These are phyloP conservation scores for Borostomias antarcticus DNA, from an alignment of 2,797 vertebrate genomes.

Conservation along the genomic window DNA sequence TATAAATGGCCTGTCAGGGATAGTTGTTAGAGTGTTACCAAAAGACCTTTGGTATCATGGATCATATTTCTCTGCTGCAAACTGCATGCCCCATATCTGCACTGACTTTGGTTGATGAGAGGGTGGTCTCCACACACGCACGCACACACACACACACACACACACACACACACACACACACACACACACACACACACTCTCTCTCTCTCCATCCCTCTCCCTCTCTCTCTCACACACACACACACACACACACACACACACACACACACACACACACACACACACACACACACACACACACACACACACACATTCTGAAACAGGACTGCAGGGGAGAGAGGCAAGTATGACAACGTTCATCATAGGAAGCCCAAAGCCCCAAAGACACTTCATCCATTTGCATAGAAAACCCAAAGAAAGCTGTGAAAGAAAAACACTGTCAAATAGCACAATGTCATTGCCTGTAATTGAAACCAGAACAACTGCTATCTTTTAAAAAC, in stretches of 20 bases:
- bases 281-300: conserved; percentile 24
- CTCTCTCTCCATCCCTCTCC: conserved; percentile 29
- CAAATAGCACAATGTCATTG: conserved; percentile 54
- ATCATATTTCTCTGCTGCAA: no score
- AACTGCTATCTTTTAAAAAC: conserved; percentile 45
- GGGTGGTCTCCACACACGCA: no score
- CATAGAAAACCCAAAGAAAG: conserved; percentile 48
- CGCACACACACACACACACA: background rate
- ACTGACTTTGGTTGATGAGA: no score
- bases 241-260: conserved; percentile 5
- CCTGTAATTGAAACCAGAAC: conserved; percentile 59
- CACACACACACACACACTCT: conserved; percentile 44
- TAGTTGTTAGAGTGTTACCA: no score
- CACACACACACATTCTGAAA: no score
- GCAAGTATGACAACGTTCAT: conserved; percentile 38
- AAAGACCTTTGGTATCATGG: no score
- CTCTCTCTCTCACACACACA: background rate
- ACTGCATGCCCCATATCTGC: no score
- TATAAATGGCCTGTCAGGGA: no score
- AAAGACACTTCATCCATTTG: conserved; percentile 49
- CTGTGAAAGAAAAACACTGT: conserved; percentile 28
- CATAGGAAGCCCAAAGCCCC: conserved; percentile 39
- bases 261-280: conserved; percentile 12
- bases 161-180: conserved; percentile 1
- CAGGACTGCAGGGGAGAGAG: conserved; percentile 4